A percentile compares a stretch with the other conserved stretches of the same genome.
These are phyloP conservation scores for Serrognathus titanus DNA, from an alignment of 2,888 invertebrate species.

Conservation along the genomic window DNA sequence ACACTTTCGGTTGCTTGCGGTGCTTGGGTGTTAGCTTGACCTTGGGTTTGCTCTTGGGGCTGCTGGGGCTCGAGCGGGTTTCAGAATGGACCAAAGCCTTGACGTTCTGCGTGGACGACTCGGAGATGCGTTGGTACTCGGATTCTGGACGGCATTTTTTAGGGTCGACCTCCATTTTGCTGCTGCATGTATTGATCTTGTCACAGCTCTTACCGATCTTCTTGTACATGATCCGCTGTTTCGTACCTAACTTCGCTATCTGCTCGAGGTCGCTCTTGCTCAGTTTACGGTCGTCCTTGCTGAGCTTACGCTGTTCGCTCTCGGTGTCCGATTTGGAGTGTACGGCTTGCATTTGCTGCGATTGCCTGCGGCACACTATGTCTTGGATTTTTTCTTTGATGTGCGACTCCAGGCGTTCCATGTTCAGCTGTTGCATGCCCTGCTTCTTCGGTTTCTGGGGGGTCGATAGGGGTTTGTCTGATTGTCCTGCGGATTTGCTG, in stretches of 20 bases:
- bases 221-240: slow-evolving; percentile 45
- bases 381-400: slow-evolving; percentile 50
- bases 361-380: slow-evolving; percentile 44
- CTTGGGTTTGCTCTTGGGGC: slow-evolving; percentile 45
- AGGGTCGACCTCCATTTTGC: slow-evolving; percentile 33
- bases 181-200: slow-evolving; percentile 43
- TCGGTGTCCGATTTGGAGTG: slow-evolving; percentile 27
- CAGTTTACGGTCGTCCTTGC: slow-evolving; percentile 50
- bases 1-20: slow-evolving; percentile 46
- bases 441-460: slow-evolving; percentile 31
- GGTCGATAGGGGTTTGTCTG: slow-evolving; percentile 33
- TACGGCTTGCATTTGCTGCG: slow-evolving; percentile 20
- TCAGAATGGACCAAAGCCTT: slow-evolving; percentile 53
- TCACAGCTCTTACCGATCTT: slow-evolving; percentile 50
- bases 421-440: slow-evolving; percentile 39
- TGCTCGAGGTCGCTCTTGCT: slow-evolving; percentile 44
- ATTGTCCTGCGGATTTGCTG: slow-evolving; percentile 44
- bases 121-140: slow-evolving; percentile 57
- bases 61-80: slow-evolving; percentile 44
- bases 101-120: slow-evolving; percentile 53
- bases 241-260: slow-evolving; percentile 39
- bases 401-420: slow-evolving; percentile 48
- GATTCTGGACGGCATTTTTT: slow-evolving; percentile 45
- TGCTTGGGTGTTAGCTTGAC: slow-evolving; percentile 31
- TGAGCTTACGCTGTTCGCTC: slow-evolving; percentile 35